Percentiles rank a stretch among this genome's conserved stretches.
Evolutionary conservation across 2,797 vertebrate genomes (phyloP).

Genomic region (Loriculus beryllinus): DNA sequence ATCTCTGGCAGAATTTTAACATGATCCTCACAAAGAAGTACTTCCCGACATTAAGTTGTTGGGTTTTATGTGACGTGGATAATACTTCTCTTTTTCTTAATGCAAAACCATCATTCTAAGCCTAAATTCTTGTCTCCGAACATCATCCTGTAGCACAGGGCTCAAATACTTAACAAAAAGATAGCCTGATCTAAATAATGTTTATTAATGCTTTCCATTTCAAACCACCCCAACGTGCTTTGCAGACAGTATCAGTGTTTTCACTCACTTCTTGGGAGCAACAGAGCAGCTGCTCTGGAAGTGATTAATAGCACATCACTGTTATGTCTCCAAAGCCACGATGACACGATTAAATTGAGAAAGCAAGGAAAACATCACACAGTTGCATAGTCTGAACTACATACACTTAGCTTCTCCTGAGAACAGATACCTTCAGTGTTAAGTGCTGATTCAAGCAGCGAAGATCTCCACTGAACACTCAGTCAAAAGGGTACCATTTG

Average conservation of each 20-base stretch:
- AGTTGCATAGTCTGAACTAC: background rate
- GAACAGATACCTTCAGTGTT: background rate
- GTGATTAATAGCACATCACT: background rate
- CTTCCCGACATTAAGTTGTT: background rate
- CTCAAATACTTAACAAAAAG: background rate
- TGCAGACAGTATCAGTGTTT: background rate
- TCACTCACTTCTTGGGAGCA: background rate
- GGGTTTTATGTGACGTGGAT: background rate
- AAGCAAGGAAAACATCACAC: background rate
- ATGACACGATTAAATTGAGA: background rate
- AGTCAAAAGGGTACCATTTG: background rate
- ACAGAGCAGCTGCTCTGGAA: background rate
- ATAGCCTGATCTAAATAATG: background rate
- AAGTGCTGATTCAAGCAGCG: background rate
- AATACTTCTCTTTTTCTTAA: background rate
- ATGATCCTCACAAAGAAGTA: background rate
- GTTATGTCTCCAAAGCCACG: background rate
- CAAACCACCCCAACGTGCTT: background rate
- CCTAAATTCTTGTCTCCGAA: background rate
- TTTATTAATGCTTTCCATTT: constrained; percentile 12
- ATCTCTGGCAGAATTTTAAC: background rate
- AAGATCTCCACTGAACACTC: background rate
- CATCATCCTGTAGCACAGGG: background rate
- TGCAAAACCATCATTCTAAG: background rate
- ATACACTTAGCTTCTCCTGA: background rate